phyloP scores from a whole-genome alignment of 2,888 invertebrate species.

The Spodoptera exigua region DNA sequence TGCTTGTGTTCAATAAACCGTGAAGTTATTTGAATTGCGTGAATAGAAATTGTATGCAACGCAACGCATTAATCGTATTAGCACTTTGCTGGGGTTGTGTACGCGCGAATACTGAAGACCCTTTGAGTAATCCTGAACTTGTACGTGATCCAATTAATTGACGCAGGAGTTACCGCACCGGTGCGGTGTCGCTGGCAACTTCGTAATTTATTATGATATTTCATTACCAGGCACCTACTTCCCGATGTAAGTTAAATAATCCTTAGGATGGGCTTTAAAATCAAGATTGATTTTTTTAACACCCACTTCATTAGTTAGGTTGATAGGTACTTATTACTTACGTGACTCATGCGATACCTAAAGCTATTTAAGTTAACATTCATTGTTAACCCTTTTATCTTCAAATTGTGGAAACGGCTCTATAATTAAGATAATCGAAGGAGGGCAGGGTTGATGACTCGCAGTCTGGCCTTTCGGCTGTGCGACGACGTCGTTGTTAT shows the following conservation, averaged over 20 bases:
- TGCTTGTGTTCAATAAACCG: slow-evolving; percentile 77
- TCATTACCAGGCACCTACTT: slow-evolving; percentile 20
- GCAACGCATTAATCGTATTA: slow-evolving; percentile 77
- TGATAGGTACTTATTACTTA: slow-evolving; percentile 13
- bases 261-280: slow-evolving; percentile 6
- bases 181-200: slow-evolving; percentile 1
- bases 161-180: slow-evolving; percentile 22
- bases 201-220: slow-evolving; percentile 10
- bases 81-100: slow-evolving; percentile 67
- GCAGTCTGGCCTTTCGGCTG: slow-evolving; percentile 60
- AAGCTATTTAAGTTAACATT: slow-evolving; percentile 34
- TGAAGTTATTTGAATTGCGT: slow-evolving; percentile 81
- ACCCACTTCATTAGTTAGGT: not conserved
- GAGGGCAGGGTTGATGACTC: slow-evolving; percentile 75
- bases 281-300: slow-evolving; percentile 1
- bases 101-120: slow-evolving; percentile 61
- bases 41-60: slow-evolving; percentile 78
- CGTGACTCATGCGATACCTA: slow-evolving; percentile 34
- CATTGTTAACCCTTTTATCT: slow-evolving; percentile 42
- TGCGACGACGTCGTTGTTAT: slow-evolving; percentile 66
- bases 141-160: slow-evolving; percentile 56
- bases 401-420: slow-evolving; percentile 59
- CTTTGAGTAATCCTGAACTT: slow-evolving; percentile 56
- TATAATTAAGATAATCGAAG: slow-evolving; percentile 73
- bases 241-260: slow-evolving; percentile 19